Evolutionary conservation across 2,113 vertebrate genomes (phyloP).

Genomic region (Mormoops blainvillei): DNA sequence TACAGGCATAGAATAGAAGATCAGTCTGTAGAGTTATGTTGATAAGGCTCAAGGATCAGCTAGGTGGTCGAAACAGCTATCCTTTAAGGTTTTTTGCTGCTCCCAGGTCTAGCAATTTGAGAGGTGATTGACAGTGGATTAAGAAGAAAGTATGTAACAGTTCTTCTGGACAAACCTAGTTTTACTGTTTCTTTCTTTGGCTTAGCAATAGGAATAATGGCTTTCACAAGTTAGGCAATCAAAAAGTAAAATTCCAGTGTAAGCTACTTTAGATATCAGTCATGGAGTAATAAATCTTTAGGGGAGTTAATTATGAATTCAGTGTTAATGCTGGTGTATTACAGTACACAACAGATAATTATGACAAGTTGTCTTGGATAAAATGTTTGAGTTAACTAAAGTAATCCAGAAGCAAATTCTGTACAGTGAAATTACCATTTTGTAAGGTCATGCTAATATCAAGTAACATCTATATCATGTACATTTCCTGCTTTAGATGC

Average conservation of each 20-base stretch:
- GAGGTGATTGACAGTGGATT: background rate
- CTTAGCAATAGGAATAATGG: background rate
- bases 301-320: background rate
- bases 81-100: background rate
- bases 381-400: conserved; percentile 21
- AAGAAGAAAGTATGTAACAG: background rate
- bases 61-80: background rate
- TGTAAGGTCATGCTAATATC: background rate
- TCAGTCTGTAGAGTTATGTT: background rate
- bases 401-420: background rate
- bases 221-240: background rate
- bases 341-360: background rate
- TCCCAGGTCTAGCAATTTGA: background rate
- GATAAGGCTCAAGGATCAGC: background rate
- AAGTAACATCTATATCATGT: background rate
- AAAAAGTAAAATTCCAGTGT: conserved; percentile 16
- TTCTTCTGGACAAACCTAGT: background rate
- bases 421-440: background rate
- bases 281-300: background rate
- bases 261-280: background rate
- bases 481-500: background rate
- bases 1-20: background rate
- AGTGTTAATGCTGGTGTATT: background rate
- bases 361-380: background rate
- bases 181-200: background rate